Base-by-base conservation (phyloP, 2,797 vertebrate genomes). In the Oryzias sinensis region DNA sequence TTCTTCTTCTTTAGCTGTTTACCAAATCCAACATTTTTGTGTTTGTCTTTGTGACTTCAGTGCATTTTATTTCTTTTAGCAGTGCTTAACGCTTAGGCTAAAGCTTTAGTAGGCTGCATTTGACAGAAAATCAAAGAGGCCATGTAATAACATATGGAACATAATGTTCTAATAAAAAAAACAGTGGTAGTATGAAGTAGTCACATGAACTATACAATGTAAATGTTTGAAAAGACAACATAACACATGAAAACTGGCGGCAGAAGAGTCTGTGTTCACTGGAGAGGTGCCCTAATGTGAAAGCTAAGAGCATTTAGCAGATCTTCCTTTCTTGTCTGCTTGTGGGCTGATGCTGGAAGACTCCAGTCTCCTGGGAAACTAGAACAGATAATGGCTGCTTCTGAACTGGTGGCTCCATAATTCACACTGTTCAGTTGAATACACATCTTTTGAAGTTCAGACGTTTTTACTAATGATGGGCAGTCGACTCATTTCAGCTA, bases 241-340 rank as follows among this genome's bases (percentile, higher is more conserved):
- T 43, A 40, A 59, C 14, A 43, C 29, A 4, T 17, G 14, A 13
- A 49, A 51, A 43, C 42, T 24, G 11, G 29, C 53, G 56, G 80
- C 68, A 67, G 49, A 57, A 66, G 46, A 68, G 40, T 41, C 25
- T 71, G 59, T 71, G 61, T 74, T 62, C 56, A 43, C 11, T 13
- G 54, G 65, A 76, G 71, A 57, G 41, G 75, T 56, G 72, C 68
- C 50, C 64, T 76, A 58, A 81, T 75, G 53, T 68, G 45, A 59
- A 79, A 68, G 43, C 59, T 51, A 56, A 76, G 77, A 82, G 71
- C 65, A 53, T 79, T 79, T 27, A 58, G 50, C 57, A 53, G 65
- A 49, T 52, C 63, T 89, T 87, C 84, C 81, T 83, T 89, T 89
- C 84, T 80, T 77, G 81, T 88, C 79, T 88, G 82, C 77, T 88